Base-by-base conservation (phyloP, 2,797 vertebrate species). In the Rhinoraja longicauda region DNA sequence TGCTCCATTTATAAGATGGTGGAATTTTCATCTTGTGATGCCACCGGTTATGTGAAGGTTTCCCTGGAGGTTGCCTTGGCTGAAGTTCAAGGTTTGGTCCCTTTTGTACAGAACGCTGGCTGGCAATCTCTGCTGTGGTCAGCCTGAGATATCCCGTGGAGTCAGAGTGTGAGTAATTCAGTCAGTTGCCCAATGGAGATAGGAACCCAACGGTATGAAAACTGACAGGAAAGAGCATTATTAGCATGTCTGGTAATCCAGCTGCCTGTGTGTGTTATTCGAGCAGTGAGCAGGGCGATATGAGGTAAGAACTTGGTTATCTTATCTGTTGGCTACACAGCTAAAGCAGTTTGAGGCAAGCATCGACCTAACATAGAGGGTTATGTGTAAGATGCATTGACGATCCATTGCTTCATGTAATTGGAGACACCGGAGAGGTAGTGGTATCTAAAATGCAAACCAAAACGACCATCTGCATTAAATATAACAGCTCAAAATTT, bases 211-310 rank as follows among this genome's bases (percentile, higher is more conserved):
- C 24, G 13, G 57, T 92, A 92, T 92, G 90, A 92, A 75, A 92
- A 92, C 36, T 92, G 90, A 92, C 90, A 75, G 67, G 26, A 29
- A 45, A 32, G 90, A 26, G 12, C 90, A 92, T 92, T 92, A 70
- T 45, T 92, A 70, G 90, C 70, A 92, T 67, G 90, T 73, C 70
- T 75, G 67, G 67, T 91, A 91, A 91, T 91, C 21, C 88, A 72
- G 64, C 88, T 45, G 90, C 90, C 92, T 92, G 70, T 75, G 12
- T 73, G 26, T 92, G 70, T 72, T 90, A 92, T 29, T 39, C 21
- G 88, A 90, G 88, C 88, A 72, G 64, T 73, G 39, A 92, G 13
- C 67, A n/a, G 29, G 67, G 32, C 21, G 13, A 75, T 7, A 45
- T 29, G 15, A 73, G 90, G 70, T 53, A 53, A 73, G 36, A 4